Evolutionary conservation across 2,797 vertebrate genomes (phyloP), one percentile per base, ranked within the genome.

Genomic region (Argentina silus): DNA sequence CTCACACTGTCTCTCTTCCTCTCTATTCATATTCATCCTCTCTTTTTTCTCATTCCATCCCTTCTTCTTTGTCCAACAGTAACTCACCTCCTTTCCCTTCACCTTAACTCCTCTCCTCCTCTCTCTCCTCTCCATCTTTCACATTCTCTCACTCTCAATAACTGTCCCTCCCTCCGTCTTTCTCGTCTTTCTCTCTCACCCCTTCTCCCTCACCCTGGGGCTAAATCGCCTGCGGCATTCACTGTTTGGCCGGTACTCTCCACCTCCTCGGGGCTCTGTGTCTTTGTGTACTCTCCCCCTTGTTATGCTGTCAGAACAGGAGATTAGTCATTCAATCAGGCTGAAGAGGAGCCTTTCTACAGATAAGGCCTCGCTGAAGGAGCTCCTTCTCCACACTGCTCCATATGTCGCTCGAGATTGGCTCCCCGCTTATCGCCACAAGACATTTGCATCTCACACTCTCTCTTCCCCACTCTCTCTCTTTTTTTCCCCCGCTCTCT

Each of bases 321-420:
- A 92, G 91, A 92, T 91, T 91, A 92, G 87, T 92, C 89, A 91
- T 92, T 93, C 91, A 92, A 89, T 93, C 89, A 92, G 85, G 81
- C 83, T 89, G 87, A 87, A 84, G 84, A 89, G 81, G 81, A 85
- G 80, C 69, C 80, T 85, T 80, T 83, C 73, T 53, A 62, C 79
- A 88, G 92, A 92, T 92, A 93, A 93, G 89, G 77, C 80, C 2
- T 6, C 56, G 78, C 83, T 90, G 79, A 90, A 91, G 88, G 79
- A 90, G 87, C 81, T 81, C 75, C 86, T 82, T 90, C 82, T 83
- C 84, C 78, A 79, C 17, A 42, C 85, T 12, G 60, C 85, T 83
- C 85, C 88, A 86, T 88, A 81, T 90, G 86, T 88, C 72, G 75
- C 75, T 59, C 45, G 69, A 88, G 86, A 91, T 90, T 88, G 88